Evolutionary conservation across 2,888 invertebrate genomes (phyloP).

Genomic region (Drosophila planitibia): DNA sequence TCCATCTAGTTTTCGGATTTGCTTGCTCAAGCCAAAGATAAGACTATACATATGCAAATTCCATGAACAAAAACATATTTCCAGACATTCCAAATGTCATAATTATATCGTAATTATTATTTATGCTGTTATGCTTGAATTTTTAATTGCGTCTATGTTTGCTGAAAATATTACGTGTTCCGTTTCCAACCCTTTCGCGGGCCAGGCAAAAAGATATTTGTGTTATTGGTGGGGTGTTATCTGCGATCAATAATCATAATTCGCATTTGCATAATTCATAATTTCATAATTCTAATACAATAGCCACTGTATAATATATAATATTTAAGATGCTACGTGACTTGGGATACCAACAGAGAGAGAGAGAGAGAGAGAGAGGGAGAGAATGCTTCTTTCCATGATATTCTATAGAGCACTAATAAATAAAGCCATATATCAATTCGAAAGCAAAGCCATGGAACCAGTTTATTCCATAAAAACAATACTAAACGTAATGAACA

Average conservation of each 20-base stretch:
- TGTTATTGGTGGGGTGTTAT: conserved; percentile 18
- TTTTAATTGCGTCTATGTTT: conserved; percentile 46
- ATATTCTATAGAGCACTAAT: conserved; percentile 29
- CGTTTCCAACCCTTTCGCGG: conserved; percentile 48
- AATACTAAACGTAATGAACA: conserved; percentile 65
- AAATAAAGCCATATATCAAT: conserved; percentile 66
- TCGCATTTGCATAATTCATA: conserved; percentile 77
- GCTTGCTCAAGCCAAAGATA: conserved; percentile 30
- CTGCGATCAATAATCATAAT: conserved; percentile 57
- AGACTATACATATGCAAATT: conserved; percentile 41
- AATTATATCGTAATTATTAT: conserved; percentile 82
- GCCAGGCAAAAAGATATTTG: background rate
- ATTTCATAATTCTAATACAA: conserved; percentile 74
- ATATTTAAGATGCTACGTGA: conserved; percentile 11
- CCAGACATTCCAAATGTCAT: conserved; percentile 56
- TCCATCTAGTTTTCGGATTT: conserved; percentile 61
- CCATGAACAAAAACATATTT: conserved; percentile 29
- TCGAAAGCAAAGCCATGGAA: conserved; percentile 41
- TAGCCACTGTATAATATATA: conserved; percentile 48
- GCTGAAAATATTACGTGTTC: conserved; percentile 59
- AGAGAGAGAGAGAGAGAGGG: conserved; percentile 1
- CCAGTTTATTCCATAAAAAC: conserved; percentile 47
- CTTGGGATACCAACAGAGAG: background rate
- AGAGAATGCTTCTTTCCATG: conserved; percentile 29
- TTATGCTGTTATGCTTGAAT: conserved; percentile 75